These are phyloP conservation scores for Corythaixoides concolor DNA, from an alignment of 2,113 vertebrate species.

Conservation along the genomic window DNA sequence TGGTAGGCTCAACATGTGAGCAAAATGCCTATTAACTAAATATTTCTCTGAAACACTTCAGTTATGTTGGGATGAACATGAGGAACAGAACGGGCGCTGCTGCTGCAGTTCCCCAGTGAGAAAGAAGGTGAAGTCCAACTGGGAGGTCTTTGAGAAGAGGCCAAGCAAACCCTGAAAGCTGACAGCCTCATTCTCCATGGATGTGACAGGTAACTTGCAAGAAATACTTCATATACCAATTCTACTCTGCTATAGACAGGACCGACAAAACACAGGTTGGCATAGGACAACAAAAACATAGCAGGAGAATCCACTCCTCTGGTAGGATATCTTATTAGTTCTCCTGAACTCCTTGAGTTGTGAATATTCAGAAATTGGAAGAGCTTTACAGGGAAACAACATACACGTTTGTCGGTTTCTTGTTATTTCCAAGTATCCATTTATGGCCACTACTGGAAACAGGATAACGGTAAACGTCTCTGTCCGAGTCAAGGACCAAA, in stretches of 20 bases:
- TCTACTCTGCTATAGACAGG: not conserved
- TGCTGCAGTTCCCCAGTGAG: not conserved
- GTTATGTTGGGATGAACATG: not conserved
- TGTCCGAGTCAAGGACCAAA: not conserved
- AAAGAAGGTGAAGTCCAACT: not conserved
- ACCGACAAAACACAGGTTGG: not conserved
- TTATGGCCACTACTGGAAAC: not conserved
- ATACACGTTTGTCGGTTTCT: not conserved
- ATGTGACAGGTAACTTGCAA: not conserved
- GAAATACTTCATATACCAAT: not conserved
- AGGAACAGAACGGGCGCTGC: not conserved
- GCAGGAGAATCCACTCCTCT: not conserved
- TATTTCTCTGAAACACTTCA: not conserved
- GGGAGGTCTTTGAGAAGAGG: not conserved
- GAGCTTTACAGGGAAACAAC: not conserved
- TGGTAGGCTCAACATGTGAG: not conserved
- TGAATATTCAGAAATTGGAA: not conserved
- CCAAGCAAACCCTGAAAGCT: not conserved
- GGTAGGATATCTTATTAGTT: not conserved
- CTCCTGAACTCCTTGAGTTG: not conserved
- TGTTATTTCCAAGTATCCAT: not conserved
- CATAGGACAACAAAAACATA: not conserved
- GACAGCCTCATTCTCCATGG: not conserved
- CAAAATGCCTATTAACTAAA: not conserved
- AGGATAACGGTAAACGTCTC: not conserved